These are phyloP conservation scores for Rhynchotus rufescens DNA, from an alignment of 2,797 vertebrate species.

Conservation along the genomic window DNA sequence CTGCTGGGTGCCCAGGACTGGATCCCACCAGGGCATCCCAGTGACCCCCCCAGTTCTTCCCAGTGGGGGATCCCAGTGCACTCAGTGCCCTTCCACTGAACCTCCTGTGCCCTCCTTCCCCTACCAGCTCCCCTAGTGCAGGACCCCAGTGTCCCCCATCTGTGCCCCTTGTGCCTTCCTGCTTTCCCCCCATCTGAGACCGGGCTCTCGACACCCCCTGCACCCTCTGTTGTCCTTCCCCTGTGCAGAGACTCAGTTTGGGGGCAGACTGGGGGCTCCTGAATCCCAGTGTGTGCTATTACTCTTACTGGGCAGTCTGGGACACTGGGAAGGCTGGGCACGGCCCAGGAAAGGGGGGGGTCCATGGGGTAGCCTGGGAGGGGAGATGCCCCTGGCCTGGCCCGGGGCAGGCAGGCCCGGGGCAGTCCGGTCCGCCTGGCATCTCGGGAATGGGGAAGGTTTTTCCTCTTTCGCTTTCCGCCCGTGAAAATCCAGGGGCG, in stretches of 20 bases:
- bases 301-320: not conserved
- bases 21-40: not conserved
- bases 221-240: too few relatives aligned
- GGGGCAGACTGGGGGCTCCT: not conserved
- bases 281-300: not conserved
- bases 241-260: not conserved
- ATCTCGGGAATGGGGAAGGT: conserved; percentile 17
- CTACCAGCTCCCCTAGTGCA: not conserved
- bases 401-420: not conserved
- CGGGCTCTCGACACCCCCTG: not conserved
- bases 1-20: not conserved
- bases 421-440: not conserved
- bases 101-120: not conserved
- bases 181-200: not conserved
- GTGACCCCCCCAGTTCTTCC: not conserved
- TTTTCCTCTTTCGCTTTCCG: conserved; percentile 60
- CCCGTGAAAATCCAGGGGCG: not conserved
- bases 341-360: not conserved
- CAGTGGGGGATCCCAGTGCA: not conserved
- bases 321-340: not conserved
- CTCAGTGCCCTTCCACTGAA: not conserved
- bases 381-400: not conserved
- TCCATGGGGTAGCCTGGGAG: not conserved
- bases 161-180: not conserved
- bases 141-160: not conserved